A percentile compares a stretch with the other conserved stretches of the same genome.
These are phyloP conservation scores for Gadus macrocephalus DNA, from an alignment of 2,113 vertebrate genomes.

Conservation along the genomic window DNA sequence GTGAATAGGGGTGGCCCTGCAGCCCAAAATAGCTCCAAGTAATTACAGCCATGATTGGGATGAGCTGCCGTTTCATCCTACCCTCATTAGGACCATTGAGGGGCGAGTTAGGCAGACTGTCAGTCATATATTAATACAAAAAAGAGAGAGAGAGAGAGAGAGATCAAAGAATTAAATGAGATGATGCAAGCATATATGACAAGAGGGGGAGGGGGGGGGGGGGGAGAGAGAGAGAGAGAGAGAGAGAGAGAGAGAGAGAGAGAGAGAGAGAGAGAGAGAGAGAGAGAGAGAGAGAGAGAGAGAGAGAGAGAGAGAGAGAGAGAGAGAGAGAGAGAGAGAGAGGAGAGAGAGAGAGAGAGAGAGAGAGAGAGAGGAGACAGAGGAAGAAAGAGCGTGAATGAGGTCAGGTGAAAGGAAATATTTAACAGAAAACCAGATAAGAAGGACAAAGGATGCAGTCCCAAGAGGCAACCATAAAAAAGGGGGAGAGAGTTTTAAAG, in stretches of 20 bases:
- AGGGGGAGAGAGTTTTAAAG: neutral
- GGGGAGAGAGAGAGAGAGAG: neutral
- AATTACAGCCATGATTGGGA: slow-evolving; percentile 29
- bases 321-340: no score
- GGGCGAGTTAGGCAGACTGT: slow-evolving; percentile 7
- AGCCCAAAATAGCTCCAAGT: neutral
- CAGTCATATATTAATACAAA: neutral
- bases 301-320: neutral
- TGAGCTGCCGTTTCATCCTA: slow-evolving; percentile 24
- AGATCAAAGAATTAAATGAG: neutral
- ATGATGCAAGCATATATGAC: neutral
- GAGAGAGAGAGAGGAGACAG: neutral
- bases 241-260: neutral
- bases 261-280: neutral
- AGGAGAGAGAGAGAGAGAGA: neutral
- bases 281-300: neutral
- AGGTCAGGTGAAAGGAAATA: slow-evolving; percentile 2
- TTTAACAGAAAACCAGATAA: slow-evolving; percentile 5
- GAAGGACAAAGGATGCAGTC: slow-evolving; percentile 21
- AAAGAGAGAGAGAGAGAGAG: neutral
- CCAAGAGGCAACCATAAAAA: slow-evolving; percentile 1
- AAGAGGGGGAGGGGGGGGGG: neutral
- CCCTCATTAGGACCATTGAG: slow-evolving; percentile 21
- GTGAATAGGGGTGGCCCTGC: neutral
- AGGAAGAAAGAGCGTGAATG: neutral